Evolutionary conservation across 1,140 invertebrate species (phyloP).

Genomic region (Bombus affinis): DNA sequence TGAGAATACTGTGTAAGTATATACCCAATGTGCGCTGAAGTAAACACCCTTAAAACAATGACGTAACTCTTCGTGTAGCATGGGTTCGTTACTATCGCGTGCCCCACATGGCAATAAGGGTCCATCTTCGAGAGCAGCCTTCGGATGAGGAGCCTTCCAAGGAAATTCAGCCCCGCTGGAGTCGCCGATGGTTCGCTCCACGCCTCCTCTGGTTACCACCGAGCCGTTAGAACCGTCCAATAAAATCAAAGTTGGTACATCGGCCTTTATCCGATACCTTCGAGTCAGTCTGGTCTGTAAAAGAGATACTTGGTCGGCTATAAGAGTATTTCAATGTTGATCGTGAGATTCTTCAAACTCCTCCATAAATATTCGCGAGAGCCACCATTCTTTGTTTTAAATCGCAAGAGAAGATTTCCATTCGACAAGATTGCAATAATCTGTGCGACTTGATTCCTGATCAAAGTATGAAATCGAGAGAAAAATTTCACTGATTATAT

Average conservation of each 20-base stretch:
- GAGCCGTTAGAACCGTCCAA: constrained; percentile 85
- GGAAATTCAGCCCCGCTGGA: constrained; percentile 87
- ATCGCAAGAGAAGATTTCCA: neutral
- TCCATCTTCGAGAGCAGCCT: constrained; percentile 84
- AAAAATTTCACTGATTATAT: neutral
- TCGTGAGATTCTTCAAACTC: neutral
- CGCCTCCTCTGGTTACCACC: constrained; percentile 86
- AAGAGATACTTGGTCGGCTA: constrained; percentile 38
- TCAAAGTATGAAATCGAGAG: neutral
- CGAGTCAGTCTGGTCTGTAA: constrained; percentile 87
- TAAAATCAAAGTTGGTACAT: constrained; percentile 89
- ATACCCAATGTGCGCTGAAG: constrained; percentile 92
- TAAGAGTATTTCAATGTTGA: constrained; percentile 19
- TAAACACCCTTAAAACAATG: constrained; percentile 89
- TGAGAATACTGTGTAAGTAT: neutral
- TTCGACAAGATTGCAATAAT: neutral
- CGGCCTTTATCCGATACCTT: constrained; percentile 88
- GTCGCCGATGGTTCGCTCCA: constrained; percentile 87
- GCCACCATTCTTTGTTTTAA: neutral
- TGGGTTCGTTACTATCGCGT: constrained; percentile 80
- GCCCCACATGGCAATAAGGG: constrained; percentile 84
- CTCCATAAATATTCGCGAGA: constrained; percentile 21
- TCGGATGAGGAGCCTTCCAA: constrained; percentile 86
- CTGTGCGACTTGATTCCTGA: no score
- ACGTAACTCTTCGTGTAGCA: constrained; percentile 83